phyloP scores from a whole-genome alignment of 1,140 invertebrate species.

The Orussus abietinus region DNA sequence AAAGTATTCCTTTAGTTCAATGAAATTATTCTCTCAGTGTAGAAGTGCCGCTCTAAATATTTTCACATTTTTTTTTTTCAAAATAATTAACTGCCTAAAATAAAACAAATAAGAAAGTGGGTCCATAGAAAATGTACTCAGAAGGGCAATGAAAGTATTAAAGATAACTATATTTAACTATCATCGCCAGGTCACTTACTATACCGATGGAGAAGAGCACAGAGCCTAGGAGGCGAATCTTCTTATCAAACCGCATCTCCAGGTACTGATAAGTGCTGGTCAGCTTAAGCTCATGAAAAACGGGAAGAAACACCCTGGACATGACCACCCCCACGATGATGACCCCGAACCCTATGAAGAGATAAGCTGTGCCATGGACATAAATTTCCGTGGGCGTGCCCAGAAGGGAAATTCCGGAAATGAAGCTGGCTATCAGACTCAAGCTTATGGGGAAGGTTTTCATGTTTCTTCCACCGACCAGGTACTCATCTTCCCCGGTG shows the following conservation, averaged over 20 bases:
- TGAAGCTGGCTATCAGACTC: constrained; percentile 74
- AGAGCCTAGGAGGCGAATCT: constrained; percentile 69
- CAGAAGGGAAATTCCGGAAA: constrained; percentile 61
- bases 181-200: constrained; percentile 51
- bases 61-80: no score
- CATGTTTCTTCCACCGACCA: constrained; percentile 83
- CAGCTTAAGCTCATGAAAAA: constrained; percentile 74
- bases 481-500: constrained; percentile 68
- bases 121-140: no score
- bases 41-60: no score
- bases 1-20: constrained; percentile 1
- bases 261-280: constrained; percentile 86
- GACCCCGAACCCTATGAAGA: constrained; percentile 61
- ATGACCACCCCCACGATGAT: constrained; percentile 64
- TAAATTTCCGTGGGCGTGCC: constrained; percentile 85
- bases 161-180: constrained; percentile 8
- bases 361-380: constrained; percentile 69
- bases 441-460: constrained; percentile 73
- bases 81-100: no score
- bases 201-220: constrained; percentile 66
- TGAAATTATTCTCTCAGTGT: no score
- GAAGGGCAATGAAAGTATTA: no score
- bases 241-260: constrained; percentile 70
- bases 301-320: constrained; percentile 70
- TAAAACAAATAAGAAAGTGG: no score